Base-by-base conservation (phyloP, 2,797 vertebrate genomes). In the Telmatherina bonti region DNA sequence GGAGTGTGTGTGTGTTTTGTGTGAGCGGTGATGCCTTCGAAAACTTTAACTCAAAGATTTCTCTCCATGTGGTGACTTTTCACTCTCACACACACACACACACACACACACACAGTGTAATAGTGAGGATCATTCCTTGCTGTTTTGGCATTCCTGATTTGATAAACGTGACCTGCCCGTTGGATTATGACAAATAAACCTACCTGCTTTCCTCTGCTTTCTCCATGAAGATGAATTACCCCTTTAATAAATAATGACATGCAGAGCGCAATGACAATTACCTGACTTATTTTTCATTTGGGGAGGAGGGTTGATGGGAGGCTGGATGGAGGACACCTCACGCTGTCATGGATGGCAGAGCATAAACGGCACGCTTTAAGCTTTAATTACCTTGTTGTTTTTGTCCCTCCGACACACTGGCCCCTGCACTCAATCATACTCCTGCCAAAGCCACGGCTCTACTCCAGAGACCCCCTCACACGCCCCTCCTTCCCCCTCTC, bases 341-440 rank as follows among this genome's bases (percentile, higher is more conserved):
- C 85, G 78, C 90, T 73, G 92, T 93, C 93, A 94, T 82, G 93
- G 90, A 91, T 91, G 91, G 92, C 83, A 16, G 90, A 91, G 85
- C 92, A 81, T 82, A 89, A 85, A 91, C 85, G 36, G 78, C 85
- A 81, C 80, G 90, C 91, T 88, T 91, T 90, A 88, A 90, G 91
- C 93, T 94, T 95, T 95, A 95, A 95, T 95, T 95, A 94, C 91
- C 87, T 90, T 88, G 89, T 91, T 93, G 91, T 92, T 93, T 87
- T 88, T 87, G 90, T 93, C 90, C 88, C 88, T 77, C 79, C 84
- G 72, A 90, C 90, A 91, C 90, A 89, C 85, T 72, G 84, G 84
- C 83, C 86, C 83, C 89, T 85, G 86, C 89, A 87, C 91, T 93
- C 91, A 88, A 93, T 93, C 90, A 93, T 81, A 79, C 67, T 59